Evolutionary conservation across 30 jellyfish, hydroid and myxozoan species (phyloP).

Genomic region (Phacellophora camtschatica): DNA sequence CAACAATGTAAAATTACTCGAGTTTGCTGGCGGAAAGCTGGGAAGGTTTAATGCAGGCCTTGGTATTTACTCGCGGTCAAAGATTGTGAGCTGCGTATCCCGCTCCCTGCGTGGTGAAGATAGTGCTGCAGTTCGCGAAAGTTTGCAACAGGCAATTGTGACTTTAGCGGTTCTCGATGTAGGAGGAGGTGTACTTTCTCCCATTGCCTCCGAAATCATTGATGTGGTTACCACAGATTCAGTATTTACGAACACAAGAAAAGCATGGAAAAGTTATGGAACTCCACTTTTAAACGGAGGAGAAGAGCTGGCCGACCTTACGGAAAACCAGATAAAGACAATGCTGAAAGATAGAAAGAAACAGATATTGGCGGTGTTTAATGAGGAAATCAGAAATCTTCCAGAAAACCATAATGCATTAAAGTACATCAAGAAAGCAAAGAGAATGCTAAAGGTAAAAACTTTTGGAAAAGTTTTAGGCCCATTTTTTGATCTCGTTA

Average conservation of each 20-base stretch:
- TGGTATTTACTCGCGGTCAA: background rate
- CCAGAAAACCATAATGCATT: background rate
- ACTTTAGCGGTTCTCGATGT: conserved; percentile 9
- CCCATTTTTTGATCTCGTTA: conserved; percentile 7
- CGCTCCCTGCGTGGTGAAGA: conserved; percentile 7
- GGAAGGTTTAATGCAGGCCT: background rate
- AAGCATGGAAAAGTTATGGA: conserved; percentile 1
- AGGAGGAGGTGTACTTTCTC: conserved; percentile 25
- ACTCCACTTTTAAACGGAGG: background rate
- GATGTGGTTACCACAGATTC: background rate
- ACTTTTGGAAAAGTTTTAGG: conserved; percentile 5
- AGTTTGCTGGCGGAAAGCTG: background rate
- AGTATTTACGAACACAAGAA: conserved; percentile 1
- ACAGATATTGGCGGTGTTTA: background rate
- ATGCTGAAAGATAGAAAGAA: background rate
- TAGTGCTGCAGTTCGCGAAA: background rate
- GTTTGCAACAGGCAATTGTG: background rate
- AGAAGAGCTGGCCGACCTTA: background rate
- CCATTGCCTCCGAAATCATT: background rate
- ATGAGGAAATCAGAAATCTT: background rate
- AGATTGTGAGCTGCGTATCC: background rate
- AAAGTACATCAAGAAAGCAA: conserved; percentile 1
- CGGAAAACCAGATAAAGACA: background rate
- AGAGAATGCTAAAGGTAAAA: conserved; percentile 9
- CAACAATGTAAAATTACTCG: background rate